Evolutionary conservation across 2,797 vertebrate species (phyloP).

Genomic region (Sebastes hopkinsi): DNA sequence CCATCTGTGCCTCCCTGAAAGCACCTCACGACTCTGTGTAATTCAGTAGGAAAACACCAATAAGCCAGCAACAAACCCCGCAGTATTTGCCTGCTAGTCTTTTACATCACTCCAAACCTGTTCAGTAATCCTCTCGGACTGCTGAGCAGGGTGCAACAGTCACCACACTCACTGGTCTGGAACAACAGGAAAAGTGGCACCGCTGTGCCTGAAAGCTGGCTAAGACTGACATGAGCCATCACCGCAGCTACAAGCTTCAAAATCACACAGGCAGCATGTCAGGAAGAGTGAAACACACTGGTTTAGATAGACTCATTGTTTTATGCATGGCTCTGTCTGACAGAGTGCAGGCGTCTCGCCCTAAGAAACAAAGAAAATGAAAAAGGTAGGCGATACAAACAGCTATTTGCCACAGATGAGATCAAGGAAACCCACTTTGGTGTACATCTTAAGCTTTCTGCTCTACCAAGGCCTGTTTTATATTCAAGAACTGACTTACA

Average conservation of each 20-base stretch:
- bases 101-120: slow-evolving; percentile 33
- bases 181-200: slow-evolving; percentile 48
- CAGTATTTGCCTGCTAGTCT: neutral
- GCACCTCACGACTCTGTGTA: neutral
- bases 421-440: neutral
- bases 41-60: slow-evolving; percentile 4
- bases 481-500: slow-evolving; percentile 28
- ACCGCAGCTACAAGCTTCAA: slow-evolving; percentile 24
- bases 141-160: slow-evolving; percentile 24
- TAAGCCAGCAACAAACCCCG: neutral
- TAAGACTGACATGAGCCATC: slow-evolving; percentile 42
- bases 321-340: slow-evolving; percentile 36
- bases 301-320: slow-evolving; percentile 5
- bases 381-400: slow-evolving; percentile 5
- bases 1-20: neutral
- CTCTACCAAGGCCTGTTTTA: neutral
- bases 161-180: slow-evolving; percentile 45
- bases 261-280: slow-evolving; percentile 37
- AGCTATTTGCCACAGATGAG: neutral
- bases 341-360: slow-evolving; percentile 3
- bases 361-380: neutral
- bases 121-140: slow-evolving; percentile 35
- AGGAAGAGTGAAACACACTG: slow-evolving; percentile 19
- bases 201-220: slow-evolving; percentile 29
- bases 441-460: neutral